A percentile compares a stretch with the other conserved stretches of the same genome.
phyloP scores from a whole-genome alignment of 2,797 vertebrate genomes.

The Muraenolepis orangiensis region DNA sequence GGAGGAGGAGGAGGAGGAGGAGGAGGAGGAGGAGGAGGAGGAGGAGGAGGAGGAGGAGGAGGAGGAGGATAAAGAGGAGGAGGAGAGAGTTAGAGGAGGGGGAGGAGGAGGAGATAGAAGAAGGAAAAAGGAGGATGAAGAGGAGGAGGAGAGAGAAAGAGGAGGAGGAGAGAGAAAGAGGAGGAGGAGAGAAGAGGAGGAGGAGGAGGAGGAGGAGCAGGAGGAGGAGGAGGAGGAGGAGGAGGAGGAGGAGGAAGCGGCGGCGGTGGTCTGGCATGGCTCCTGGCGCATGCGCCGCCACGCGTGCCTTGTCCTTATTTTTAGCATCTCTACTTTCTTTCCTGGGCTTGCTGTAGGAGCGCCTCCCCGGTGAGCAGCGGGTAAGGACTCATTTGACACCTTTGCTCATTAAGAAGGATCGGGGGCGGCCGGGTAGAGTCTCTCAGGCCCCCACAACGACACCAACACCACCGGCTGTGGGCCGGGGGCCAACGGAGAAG shows the following conservation, averaged over 20 bases:
- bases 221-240: neutral
- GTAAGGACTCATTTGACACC: slow-evolving; percentile 67
- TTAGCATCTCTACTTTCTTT: slow-evolving; percentile 65
- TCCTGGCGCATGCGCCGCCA: too few relatives aligned
- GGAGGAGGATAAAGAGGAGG: neutral
- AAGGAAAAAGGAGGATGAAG: slow-evolving; percentile 28
- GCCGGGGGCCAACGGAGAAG: slow-evolving; percentile 47
- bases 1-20: slow-evolving; percentile 28
- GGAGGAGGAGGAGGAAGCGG: slow-evolving; percentile 24
- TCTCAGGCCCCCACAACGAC: slow-evolving; percentile 62
- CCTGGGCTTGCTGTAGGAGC: slow-evolving; percentile 31
- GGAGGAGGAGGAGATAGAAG: neutral
- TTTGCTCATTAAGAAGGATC: slow-evolving; percentile 75
- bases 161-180: too few relatives aligned
- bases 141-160: too few relatives aligned
- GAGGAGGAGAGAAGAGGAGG: neutral
- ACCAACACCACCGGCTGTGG: slow-evolving; percentile 38
- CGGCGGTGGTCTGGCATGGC: slow-evolving; percentile 28
- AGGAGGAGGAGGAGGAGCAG: slow-evolving; percentile 24
- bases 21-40: neutral
- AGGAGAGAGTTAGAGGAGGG: slow-evolving; percentile 14
- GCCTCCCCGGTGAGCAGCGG: slow-evolving; percentile 69
- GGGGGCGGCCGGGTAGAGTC: slow-evolving; percentile 56
- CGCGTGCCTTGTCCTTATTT: slow-evolving; percentile 62
- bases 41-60: slow-evolving; percentile 29